phyloP scores from a whole-genome alignment of 2,888 invertebrate species.

The Sinelater perroti region DNA sequence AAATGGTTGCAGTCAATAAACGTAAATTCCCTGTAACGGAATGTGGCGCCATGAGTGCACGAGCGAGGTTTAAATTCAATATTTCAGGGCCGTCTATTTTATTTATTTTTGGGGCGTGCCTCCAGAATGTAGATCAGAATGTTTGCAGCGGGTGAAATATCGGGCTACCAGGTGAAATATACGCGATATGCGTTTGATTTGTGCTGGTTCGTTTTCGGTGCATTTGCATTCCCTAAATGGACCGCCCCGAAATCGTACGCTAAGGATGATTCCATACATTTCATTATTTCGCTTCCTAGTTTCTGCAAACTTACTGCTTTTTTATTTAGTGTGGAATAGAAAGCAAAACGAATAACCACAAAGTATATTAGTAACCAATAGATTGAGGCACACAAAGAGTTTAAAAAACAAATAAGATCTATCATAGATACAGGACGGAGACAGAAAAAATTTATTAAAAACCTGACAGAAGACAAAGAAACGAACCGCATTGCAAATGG shows the following conservation, averaged over 20 bases:
- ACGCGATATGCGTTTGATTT: slow-evolving; percentile 29
- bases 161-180: slow-evolving; percentile 29
- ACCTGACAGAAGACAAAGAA: no score
- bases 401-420: no score
- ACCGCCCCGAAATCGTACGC: not conserved
- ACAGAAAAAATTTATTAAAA: no score
- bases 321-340: no score
- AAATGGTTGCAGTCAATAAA: slow-evolving; percentile 52
- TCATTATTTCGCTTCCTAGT: no score
- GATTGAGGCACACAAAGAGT: no score
- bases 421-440: no score
- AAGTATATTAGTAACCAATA: no score
- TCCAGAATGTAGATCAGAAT: slow-evolving; percentile 32
- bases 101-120: slow-evolving; percentile 34
- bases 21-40: slow-evolving; percentile 46
- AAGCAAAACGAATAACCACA: no score
- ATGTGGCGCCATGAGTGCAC: slow-evolving; percentile 34
- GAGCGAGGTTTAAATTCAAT: slow-evolving; percentile 35
- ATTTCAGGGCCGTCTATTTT: slow-evolving; percentile 33
- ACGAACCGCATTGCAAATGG: no score
- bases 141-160: slow-evolving; percentile 30
- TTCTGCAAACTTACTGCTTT: no score
- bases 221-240: slow-evolving; percentile 15
- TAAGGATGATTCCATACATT: slow-evolving; percentile 3
- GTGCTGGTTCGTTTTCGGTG: slow-evolving; percentile 17